Evolutionary conservation across 1,140 invertebrate species (phyloP), one percentile per base, ranked within the genome.

Genomic region (Amphibalanus amphitrite): DNA sequence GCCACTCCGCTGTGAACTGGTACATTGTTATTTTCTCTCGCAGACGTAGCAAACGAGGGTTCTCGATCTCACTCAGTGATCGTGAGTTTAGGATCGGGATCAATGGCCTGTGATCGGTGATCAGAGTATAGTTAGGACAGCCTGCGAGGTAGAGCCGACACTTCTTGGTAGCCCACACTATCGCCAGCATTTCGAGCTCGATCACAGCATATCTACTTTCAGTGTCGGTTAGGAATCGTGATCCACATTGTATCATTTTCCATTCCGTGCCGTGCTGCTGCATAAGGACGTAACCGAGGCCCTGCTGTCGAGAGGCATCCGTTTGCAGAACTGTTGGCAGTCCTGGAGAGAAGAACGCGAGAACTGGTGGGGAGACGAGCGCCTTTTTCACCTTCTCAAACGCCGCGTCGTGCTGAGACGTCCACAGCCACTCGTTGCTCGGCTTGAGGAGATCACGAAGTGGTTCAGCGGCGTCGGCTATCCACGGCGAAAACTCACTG

Each of bases 41-140:
- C 6, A 38, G 38, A 17, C 6, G 38, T 17, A 38, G 17, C 6
- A 38, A 6, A 17, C 38, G 38, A n/a, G 72, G 72, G 30, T 73
- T 71, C 29, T 73, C 69, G 28, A 73, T 25, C 15, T 70, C 28
- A 64, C 71, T 67, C 28, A 72, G n/a, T 33, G 69, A 70, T 26
- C 47, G 29, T 0, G 67, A 26, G 67, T 68, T 74, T 0, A 74
- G 69, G 13, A 74, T 74, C 3, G 72, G 69, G 6, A 74, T 28
- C 33, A 73, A 6, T 1, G 73, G 72, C 67, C 69, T 73, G 28
- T 74, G 74, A 30, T 74, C 73, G n/a, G 70, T 71, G 3, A 73
- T 20, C 0, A 74, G 29, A 8, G 59, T 13, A 28, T 71, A 74
- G 23, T 72, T 33, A 10, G 26, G 69, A 26, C 70, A 38, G 0